phyloP scores from a whole-genome alignment of 2,888 invertebrate genomes.

The Eilema sororculum region DNA sequence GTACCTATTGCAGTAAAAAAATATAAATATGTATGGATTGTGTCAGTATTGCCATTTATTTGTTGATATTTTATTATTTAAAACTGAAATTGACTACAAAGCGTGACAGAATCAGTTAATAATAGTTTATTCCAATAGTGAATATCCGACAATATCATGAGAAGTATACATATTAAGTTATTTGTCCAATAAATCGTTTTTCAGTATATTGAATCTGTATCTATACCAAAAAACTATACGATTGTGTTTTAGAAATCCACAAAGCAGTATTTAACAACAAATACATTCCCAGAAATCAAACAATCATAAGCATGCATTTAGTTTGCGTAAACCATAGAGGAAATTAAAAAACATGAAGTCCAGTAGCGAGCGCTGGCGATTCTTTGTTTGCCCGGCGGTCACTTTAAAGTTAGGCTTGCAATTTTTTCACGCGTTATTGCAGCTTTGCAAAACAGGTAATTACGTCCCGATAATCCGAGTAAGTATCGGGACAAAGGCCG shows the following conservation, averaged over 20 bases:
- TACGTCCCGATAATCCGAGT: slow-evolving; percentile 78
- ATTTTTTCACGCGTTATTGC: slow-evolving; percentile 73
- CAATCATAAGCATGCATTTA: slow-evolving; percentile 29
- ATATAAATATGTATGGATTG: no score
- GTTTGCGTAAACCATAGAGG: slow-evolving; percentile 56
- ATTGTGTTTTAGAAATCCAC: not conserved
- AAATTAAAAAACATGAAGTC: slow-evolving; percentile 41
- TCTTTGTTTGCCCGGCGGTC: slow-evolving; percentile 67
- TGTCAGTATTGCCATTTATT: no score
- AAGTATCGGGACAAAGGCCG: slow-evolving; percentile 74
- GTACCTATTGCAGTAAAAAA: no score
- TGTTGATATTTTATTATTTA: no score
- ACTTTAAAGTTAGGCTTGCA: slow-evolving; percentile 64
- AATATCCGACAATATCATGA: no score
- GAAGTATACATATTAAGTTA: no score
- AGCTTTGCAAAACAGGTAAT: slow-evolving; percentile 83
- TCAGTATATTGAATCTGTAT: not conserved
- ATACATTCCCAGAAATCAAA: slow-evolving; percentile 37
- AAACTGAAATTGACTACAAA: no score
- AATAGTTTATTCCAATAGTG: no score
- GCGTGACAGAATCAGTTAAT: no score
- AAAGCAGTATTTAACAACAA: slow-evolving; percentile 14
- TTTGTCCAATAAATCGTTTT: no score
- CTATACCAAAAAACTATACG: not conserved
- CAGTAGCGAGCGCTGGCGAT: slow-evolving; percentile 58